A percentile compares a stretch with the other conserved stretches of the same genome.
Evolutionary conservation across 1,140 invertebrate genomes (phyloP).

Genomic region (Heterodera schachtii): DNA sequence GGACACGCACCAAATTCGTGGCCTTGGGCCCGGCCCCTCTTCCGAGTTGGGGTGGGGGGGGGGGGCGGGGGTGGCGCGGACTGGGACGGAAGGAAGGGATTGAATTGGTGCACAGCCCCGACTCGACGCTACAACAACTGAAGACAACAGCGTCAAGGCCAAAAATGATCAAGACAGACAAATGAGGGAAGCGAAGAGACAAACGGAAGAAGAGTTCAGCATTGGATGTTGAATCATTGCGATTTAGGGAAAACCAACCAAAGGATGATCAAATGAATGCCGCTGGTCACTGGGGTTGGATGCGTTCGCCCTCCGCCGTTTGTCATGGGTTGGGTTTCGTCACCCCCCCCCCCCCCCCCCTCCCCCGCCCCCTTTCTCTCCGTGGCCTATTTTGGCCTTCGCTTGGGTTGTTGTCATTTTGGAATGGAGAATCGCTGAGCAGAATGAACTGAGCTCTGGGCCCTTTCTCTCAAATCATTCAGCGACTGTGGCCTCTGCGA

Average conservation of each 20-base stretch:
- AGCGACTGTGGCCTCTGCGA: too few species aligned
- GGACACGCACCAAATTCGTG: conserved; percentile 1
- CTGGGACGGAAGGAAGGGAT: conserved; percentile 12
- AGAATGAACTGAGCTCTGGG: neutral
- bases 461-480: neutral
- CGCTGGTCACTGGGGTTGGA: neutral
- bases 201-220: neutral
- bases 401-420: neutral
- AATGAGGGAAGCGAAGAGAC: neutral
- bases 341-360: neutral
- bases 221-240: neutral
- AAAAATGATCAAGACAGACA: conserved; percentile 5
- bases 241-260: neutral
- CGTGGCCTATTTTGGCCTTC: neutral
- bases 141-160: conserved; percentile 13
- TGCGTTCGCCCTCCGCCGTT: neutral
- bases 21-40: conserved; percentile 12
- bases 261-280: neutral
- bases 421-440: neutral
- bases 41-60: neutral
- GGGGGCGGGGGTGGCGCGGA: conserved; percentile 4
- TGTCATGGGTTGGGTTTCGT: neutral
- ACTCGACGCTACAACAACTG: neutral
- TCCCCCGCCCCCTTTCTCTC: too few species aligned
- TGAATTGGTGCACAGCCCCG: neutral